phyloP scores from a whole-genome alignment of 1,140 invertebrate species.

The Mycetomoellerius zeteki region DNA sequence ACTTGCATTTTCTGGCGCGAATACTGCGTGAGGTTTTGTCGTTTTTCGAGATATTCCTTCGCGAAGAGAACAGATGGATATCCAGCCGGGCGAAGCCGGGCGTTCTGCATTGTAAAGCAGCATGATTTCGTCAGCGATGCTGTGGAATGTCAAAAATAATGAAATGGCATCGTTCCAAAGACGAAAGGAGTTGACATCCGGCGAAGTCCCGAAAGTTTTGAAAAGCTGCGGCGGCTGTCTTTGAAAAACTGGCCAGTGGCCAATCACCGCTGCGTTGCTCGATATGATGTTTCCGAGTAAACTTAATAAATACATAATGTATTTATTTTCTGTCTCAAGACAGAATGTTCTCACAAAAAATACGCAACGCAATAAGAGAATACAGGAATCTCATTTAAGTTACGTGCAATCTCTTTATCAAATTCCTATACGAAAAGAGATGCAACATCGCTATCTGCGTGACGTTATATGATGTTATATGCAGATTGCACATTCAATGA shows the following conservation, averaged over 20 bases:
- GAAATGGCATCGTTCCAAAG: slow-evolving; percentile 72
- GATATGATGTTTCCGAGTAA: slow-evolving; percentile 50
- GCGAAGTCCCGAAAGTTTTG: slow-evolving; percentile 42
- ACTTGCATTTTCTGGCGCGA: too few species aligned
- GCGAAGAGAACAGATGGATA: not conserved
- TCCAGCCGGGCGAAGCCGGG: not conserved
- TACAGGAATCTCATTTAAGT: too few species aligned
- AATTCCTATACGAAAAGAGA: too few species aligned
- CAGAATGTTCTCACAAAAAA: too few species aligned
- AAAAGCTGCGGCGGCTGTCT: slow-evolving; percentile 29
- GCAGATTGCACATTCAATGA: not conserved
- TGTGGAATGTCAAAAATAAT: slow-evolving; percentile 60
- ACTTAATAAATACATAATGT: not conserved
- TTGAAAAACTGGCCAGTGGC: slow-evolving; percentile 55
- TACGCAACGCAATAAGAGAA: too few species aligned
- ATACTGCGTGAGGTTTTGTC: not conserved
- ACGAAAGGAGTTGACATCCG: slow-evolving; percentile 43
- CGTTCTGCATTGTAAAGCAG: slow-evolving; percentile 48
- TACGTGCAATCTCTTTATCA: too few species aligned
- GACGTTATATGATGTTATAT: too few species aligned
- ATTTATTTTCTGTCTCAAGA: too few species aligned
- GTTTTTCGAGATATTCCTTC: not conserved
- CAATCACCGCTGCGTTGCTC: slow-evolving; percentile 56
- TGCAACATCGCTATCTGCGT: not conserved
- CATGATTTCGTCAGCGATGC: slow-evolving; percentile 25